Percentiles rank a stretch among this genome's conserved stretches.
These are phyloP conservation scores for Lytechinus pictus DNA, from an alignment of 35 echinoderm and acorn worm species.

Conservation along the genomic window DNA sequence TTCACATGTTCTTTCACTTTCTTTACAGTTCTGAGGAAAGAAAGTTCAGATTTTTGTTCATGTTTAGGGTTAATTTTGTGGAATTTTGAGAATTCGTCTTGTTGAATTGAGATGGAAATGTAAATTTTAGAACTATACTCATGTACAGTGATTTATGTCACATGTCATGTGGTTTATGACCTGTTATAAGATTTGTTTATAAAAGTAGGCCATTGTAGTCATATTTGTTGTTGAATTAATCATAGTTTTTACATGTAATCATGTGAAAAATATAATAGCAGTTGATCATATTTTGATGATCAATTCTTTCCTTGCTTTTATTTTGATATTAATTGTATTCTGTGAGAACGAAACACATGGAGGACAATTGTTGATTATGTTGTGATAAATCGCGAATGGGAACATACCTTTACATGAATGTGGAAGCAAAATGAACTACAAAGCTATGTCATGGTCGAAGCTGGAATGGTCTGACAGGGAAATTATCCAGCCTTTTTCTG, in stretches of 20 bases:
- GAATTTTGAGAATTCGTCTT: neutral
- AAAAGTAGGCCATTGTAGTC: too few relatives aligned
- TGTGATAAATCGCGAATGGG: neutral
- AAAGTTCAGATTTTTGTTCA: neutral
- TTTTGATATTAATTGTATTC: neutral
- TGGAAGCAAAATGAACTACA: neutral
- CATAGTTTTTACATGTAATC: too few relatives aligned
- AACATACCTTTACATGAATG: neutral
- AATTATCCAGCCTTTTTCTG: neutral
- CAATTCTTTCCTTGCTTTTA: too few relatives aligned
- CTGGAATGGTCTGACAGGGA: neutral
- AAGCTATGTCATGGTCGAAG: neutral
- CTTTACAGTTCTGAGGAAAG: neutral
- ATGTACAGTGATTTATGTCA: too few relatives aligned
- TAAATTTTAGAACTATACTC: too few relatives aligned
- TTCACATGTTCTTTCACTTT: neutral
- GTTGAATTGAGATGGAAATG: neutral
- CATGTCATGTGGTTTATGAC: too few relatives aligned
- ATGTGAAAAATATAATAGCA: too few relatives aligned
- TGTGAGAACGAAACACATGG: too few relatives aligned
- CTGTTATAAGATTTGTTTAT: too few relatives aligned
- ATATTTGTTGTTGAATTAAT: too few relatives aligned
- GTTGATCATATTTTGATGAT: too few relatives aligned
- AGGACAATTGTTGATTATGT: neutral
- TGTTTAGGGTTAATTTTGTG: neutral